Conservation (phyloP, 2,888 invertebrate species). For the Emmelina monodactyla region DNA sequence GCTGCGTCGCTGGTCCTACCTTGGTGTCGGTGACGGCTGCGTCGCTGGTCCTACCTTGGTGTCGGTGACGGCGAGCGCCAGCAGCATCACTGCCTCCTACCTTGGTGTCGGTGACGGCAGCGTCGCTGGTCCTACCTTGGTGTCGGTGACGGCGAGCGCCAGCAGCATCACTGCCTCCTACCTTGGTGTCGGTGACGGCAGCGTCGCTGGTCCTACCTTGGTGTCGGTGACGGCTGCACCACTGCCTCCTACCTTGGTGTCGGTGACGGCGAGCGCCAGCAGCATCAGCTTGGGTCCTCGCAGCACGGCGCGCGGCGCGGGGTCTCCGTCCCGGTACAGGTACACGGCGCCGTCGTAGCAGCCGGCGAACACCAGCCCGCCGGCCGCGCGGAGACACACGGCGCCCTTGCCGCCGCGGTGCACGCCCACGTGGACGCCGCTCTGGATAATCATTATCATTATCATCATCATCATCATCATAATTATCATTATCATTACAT, state of each 20-base stretch:
- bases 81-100: too few species aligned
- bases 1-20: slow-evolving; percentile 32
- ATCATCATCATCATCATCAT: too few species aligned
- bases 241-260: slow-evolving; percentile 60
- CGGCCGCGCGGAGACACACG: slow-evolving; percentile 72
- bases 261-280: slow-evolving; percentile 72
- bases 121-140: slow-evolving; percentile 73
- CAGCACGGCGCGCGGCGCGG: slow-evolving; percentile 68
- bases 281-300: slow-evolving; percentile 76
- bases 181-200: slow-evolving; percentile 48
- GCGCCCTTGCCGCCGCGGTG: slow-evolving; percentile 75
- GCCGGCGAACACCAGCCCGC: slow-evolving; percentile 72
- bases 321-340: slow-evolving; percentile 67
- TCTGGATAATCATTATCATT: too few species aligned
- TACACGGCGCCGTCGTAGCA: slow-evolving; percentile 84
- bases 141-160: too few species aligned
- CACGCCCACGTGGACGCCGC: slow-evolving; percentile 66
- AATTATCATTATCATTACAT: too few species aligned
- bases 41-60: slow-evolving; percentile 55
- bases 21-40: slow-evolving; percentile 37
- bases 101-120: too few species aligned
- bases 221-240: slow-evolving; percentile 38
- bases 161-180: slow-evolving; percentile 20
- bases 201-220: slow-evolving; percentile 46
- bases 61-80: slow-evolving; percentile 72